Conservation (phyloP, 2,113 vertebrate species). For the Nettapus auritus region DNA sequence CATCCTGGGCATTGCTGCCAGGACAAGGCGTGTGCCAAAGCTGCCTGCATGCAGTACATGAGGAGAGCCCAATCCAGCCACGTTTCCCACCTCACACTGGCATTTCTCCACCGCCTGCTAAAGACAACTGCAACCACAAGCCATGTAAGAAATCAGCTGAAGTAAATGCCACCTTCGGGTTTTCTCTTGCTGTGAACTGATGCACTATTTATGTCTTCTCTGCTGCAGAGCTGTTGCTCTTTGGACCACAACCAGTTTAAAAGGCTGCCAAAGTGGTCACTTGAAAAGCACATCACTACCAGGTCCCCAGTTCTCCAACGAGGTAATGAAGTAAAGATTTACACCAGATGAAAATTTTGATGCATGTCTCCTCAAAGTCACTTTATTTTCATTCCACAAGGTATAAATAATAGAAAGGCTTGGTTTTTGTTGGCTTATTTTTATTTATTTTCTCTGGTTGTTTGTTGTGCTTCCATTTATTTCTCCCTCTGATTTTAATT, state of each 20-base stretch:
- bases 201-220: background rate
- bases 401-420: conserved; percentile 31
- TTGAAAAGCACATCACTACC: fast-evolving
- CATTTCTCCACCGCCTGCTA: background rate
- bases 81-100: fast-evolving
- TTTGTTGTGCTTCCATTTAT: background rate
- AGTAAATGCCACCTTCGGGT: background rate
- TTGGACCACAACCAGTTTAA: background rate
- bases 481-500: conserved; percentile 44
- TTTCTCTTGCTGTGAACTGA: background rate
- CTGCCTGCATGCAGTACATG: fast-evolving
- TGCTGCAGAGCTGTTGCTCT: background rate
- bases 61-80: fast-evolving
- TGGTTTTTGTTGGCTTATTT: background rate
- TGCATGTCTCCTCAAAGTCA: background rate
- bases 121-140: background rate
- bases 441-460: conserved; percentile 10
- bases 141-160: background rate
- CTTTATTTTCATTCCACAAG: conserved; percentile 29
- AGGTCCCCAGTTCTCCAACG: background rate
- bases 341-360: background rate
- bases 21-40: background rate
- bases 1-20: background rate
- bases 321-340: background rate
- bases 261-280: background rate